These are phyloP conservation scores for Macrosiphum euphorbiae DNA, from an alignment of 2,888 invertebrate genomes.

Conservation along the genomic window DNA sequence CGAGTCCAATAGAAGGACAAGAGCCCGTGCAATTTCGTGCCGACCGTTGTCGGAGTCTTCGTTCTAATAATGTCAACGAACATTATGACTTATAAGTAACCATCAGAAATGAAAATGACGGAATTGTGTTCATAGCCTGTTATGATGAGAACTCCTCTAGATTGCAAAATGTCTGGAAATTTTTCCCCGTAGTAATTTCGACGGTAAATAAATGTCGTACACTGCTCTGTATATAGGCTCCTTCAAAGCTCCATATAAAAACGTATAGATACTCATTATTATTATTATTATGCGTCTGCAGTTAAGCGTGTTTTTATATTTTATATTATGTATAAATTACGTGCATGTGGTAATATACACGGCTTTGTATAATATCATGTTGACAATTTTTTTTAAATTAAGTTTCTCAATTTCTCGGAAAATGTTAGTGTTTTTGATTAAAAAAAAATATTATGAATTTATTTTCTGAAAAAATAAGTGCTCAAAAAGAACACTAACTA, in stretches of 20 bases:
- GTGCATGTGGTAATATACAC: not conserved
- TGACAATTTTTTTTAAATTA: not conserved
- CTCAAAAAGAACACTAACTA: not conserved
- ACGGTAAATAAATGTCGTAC: not conserved
- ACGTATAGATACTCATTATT: not conserved
- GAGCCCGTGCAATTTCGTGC: not conserved
- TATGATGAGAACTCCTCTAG: not conserved
- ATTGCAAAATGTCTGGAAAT: not conserved
- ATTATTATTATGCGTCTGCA: not conserved
- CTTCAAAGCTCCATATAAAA: not conserved
- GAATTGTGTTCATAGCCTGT: not conserved
- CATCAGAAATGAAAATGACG: constrained; percentile 9
- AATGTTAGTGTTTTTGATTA: not conserved
- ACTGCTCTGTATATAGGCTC: not conserved
- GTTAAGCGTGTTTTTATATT: not conserved
- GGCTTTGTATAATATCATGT: not conserved
- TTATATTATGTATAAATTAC: not conserved
- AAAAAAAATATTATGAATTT: not conserved
- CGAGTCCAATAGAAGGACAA: constrained; percentile 45
- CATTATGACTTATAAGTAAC: constrained; percentile 11
- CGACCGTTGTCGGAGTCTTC: not conserved
- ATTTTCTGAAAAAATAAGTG: not conserved
- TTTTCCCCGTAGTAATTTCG: not conserved
- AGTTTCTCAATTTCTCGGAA: not conserved
- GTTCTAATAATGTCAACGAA: not conserved